Percentiles rank a stretch among this genome's conserved stretches.
These are phyloP conservation scores for Spermophilus dauricus DNA, from an alignment of 2,113 vertebrate species.

Conservation along the genomic window DNA sequence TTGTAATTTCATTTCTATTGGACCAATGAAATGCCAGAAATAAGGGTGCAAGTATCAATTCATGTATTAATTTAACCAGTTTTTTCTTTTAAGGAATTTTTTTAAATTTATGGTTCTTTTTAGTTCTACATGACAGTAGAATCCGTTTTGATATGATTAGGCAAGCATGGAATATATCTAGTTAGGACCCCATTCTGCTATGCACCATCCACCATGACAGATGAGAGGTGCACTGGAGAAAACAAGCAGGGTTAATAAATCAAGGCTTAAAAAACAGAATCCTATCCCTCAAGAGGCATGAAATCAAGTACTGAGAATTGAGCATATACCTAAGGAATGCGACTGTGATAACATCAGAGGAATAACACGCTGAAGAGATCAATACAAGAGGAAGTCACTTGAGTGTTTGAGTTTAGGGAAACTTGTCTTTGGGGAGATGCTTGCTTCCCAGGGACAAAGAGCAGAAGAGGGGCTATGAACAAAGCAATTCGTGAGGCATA, in stretches of 20 bases:
- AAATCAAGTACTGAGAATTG: not conserved
- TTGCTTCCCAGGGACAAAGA: not conserved
- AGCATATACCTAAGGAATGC: not conserved
- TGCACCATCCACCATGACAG: not conserved
- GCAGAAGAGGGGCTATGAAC: not conserved
- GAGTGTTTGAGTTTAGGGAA: not conserved
- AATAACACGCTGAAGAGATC: not conserved
- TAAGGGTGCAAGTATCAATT: not conserved
- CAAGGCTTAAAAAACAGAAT: not conserved
- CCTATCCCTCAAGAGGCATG: not conserved
- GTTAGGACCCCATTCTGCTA: not conserved
- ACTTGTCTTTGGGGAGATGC: not conserved
- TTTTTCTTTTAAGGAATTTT: not conserved
- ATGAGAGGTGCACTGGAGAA: not conserved
- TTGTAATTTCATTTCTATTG: slow-evolving; percentile 23
- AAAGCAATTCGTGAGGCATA: not conserved
- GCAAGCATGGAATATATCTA: no score
- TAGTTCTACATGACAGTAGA: no score
- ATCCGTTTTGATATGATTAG: no score
- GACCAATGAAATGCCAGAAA: not conserved
- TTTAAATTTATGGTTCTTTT: no score
- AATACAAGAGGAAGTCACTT: not conserved
- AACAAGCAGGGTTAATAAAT: not conserved
- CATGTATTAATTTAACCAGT: not conserved
- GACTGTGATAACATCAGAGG: not conserved